phyloP scores from a whole-genome alignment of 2,113 vertebrate species.

The Naja naja region DNA sequence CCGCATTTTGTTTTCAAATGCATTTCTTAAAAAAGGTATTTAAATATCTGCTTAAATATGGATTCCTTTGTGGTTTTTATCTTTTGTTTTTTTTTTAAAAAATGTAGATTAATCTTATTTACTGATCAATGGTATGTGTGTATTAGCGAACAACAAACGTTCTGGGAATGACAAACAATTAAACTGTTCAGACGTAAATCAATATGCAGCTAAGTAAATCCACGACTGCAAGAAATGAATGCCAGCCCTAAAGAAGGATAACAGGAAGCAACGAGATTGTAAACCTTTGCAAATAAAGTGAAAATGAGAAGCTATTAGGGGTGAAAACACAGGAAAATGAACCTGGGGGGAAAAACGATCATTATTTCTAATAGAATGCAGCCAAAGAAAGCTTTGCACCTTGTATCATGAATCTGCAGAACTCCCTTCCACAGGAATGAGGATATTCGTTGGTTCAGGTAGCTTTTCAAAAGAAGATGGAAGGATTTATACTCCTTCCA shows the following conservation, averaged over 20 bases:
- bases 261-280: neutral
- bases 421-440: neutral
- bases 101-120: neutral
- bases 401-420: neutral
- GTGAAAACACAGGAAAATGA: neutral
- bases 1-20: neutral
- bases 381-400: neutral
- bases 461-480: neutral
- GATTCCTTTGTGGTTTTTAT: neutral
- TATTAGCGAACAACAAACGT: neutral
- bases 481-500: no score
- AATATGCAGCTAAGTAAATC: neutral
- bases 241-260: neutral
- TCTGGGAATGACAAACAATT: neutral
- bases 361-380: neutral
- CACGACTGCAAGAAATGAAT: neutral
- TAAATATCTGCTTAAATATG: neutral
- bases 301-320: neutral
- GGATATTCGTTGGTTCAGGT: neutral
- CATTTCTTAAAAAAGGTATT: neutral
- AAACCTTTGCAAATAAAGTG: neutral
- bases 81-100: neutral
- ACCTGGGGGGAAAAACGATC: fast-evolving
- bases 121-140: neutral
- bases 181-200: neutral